A percentile compares a stretch with the other conserved stretches of the same genome.
These are phyloP conservation scores for Balanococcus diminutus DNA, from an alignment of 2,888 invertebrate species.

Conservation along the genomic window DNA sequence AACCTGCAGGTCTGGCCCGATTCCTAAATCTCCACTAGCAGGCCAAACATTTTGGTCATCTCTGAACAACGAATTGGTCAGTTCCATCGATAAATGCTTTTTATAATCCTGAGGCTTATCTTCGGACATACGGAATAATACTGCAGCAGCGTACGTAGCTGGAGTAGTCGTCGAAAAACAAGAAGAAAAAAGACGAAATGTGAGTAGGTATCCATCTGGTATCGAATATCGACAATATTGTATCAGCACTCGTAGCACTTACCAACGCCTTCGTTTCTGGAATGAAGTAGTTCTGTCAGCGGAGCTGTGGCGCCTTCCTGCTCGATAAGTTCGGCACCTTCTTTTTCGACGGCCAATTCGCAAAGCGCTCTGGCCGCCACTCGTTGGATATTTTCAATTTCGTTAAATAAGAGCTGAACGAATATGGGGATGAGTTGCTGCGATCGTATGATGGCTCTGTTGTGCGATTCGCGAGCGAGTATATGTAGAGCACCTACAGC, in stretches of 20 bases:
- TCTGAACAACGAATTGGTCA: conserved; percentile 92
- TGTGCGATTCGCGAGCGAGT: conserved; percentile 90
- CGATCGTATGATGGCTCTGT: conserved; percentile 88
- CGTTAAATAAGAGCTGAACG: conserved; percentile 93
- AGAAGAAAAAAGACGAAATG: too few species aligned
- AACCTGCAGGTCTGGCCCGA: conserved; percentile 90
- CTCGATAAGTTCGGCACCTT: conserved; percentile 96
- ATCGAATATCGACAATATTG: too few species aligned
- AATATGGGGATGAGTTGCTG: conserved; percentile 95
- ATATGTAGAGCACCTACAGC: conserved; percentile 97
- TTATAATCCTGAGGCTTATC: conserved; percentile 99
- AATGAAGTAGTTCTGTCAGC: conserved; percentile 92
- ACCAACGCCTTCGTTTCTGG: conserved; percentile 93
- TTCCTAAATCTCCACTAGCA: conserved; percentile 78
- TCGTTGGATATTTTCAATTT: conserved; percentile 95
- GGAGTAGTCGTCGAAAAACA: conserved; percentile 57
- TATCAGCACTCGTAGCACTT: too few species aligned
- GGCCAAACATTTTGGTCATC: conserved; percentile 88
- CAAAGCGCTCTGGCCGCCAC: conserved; percentile 96
- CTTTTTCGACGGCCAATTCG: conserved; percentile 93
- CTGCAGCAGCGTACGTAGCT: conserved; percentile 98
- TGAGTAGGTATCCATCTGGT: too few species aligned
- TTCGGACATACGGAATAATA: conserved; percentile 96
- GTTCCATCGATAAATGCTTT: conserved; percentile 92
- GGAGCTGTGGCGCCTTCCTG: conserved; percentile 96